Evolutionary conservation across 2,888 invertebrate genomes (phyloP), one percentile per base, ranked within the genome.

Genomic region (Drosophila anomalata): DNA sequence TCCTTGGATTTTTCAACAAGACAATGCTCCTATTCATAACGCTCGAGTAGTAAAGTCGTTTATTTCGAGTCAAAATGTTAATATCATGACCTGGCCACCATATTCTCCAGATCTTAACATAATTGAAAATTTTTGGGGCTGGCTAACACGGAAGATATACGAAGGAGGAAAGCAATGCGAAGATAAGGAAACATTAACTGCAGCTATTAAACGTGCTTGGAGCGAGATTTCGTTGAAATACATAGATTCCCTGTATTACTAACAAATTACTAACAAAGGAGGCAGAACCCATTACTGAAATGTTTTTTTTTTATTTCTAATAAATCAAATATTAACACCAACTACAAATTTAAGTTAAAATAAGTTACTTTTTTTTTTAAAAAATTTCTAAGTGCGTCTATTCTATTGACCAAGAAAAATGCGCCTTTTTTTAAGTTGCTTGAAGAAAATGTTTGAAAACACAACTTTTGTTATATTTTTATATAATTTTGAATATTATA

Each of bases 1-100:
- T 39, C 41, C 47, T 39, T 68, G 48, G 60, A 62, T 59, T 56
- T 66, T 73, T 41, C 66, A 73, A 46, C 56, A 69, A 33, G 56
- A 66, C 31, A 73, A 74, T 52, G 41, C 29, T 56, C 62, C 55
- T 11, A 60, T 71, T 47, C 61, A 66, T 53, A 61, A 54, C 17
- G 53, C 55, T 51, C 54, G 58, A 47, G 58, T 62, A 33, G 62
- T 62, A 46, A 59, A 63, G 66, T 29, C 54, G 17, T 70, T 55
- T 48, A 47, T 65, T 63, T 36, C 44, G 2, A 60, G 54, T 33
- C 51, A 69, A 60, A 69, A 69, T 36, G 48, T 63, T 12, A 39
- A 62, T 42, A 42, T 62, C 14, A 51, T 62, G 60, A 50, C 63
- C 22, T 63, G 48, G 59, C 33, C 56, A 22, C 41, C 59, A 22